Evolutionary conservation across 2,113 vertebrate genomes (phyloP), one percentile per base, ranked within the genome.

Genomic region (Pyxicephalus adspersus): DNA sequence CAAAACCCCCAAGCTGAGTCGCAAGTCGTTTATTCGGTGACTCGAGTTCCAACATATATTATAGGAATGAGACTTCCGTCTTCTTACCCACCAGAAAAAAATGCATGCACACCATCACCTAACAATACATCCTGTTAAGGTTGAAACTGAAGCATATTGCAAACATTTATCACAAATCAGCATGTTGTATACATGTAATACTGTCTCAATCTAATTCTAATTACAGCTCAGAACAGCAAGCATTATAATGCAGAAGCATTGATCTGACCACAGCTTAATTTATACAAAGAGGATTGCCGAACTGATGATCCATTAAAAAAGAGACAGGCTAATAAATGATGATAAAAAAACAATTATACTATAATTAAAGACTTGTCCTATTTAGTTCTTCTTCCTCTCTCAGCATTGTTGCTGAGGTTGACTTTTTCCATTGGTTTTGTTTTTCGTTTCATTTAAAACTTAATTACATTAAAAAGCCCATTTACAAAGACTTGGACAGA

Each of bases 301-400:
- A 29, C 18, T 75, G 60, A 71, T 74, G 78, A 80, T 72, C 23
- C 61, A 86, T 77, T 83, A 84, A 80, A 87, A 77, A 45, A 80
- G 18, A 83, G 77, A 25, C 76, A 84, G 58, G n/a, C 29, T 85
- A 83, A 75, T 77, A 85, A 68, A 66, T 4, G 2, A 76, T 2
- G 29, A 83, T 75, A 9, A 65, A 81, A 31, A 66, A 63, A 72
- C 34, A 80, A 77, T 77, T 73, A 70, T 79, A 64, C 57, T 31
- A 29, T 2, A 51, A 81, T 65, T 66, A 76, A 68, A 29, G 58
- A 67, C 60, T 57, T 84, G 25, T 78, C 76, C 57, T 80, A 19
- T 73, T 85, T 7, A 57, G 9, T 9, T 7, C 8, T 51, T 18
- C 71, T 81, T 34, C 60, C 71, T 58, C 29, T 72, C 57, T 19